These are phyloP conservation scores for Atrina japonica DNA, from an alignment of 2,888 invertebrate genomes.

Conservation along the genomic window DNA sequence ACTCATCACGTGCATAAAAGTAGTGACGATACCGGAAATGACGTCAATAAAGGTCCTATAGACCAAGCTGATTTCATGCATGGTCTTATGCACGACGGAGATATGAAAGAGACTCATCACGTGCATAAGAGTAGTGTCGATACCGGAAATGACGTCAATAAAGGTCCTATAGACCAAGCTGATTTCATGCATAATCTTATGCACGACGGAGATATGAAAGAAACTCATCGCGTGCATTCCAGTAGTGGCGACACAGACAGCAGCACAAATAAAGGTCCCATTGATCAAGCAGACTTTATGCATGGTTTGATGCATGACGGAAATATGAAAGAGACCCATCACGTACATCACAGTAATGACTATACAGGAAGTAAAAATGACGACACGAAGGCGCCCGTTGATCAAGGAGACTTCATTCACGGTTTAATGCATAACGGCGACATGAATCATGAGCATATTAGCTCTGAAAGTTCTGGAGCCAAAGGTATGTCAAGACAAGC, in stretches of 20 bases:
- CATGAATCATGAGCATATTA: too few species aligned
- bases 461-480: too few species aligned
- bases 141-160: slow-evolving; percentile 3
- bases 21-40: background rate
- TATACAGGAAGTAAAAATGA: background rate
- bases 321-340: slow-evolving; percentile 2
- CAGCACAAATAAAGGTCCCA: slow-evolving; percentile 7
- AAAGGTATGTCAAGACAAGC: too few species aligned
- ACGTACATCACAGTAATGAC: slow-evolving; percentile 13
- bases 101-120: slow-evolving; percentile 31
- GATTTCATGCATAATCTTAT: slow-evolving; percentile 24
- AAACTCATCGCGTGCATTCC: slow-evolving; percentile 25
- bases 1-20: slow-evolving; percentile 24
- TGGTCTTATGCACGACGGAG: slow-evolving; percentile 27
- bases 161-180: slow-evolving; percentile 25
- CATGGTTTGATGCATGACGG: slow-evolving; percentile 53
- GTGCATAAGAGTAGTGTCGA: slow-evolving; percentile 33
- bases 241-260: slow-evolving; percentile 16
- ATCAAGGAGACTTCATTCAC: slow-evolving; percentile 27
- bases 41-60: background rate
- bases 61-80: slow-evolving; percentile 30
- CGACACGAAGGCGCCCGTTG: slow-evolving; percentile 2
- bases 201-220: slow-evolving; percentile 28
- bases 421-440: slow-evolving; percentile 30
- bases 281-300: slow-evolving; percentile 38